phyloP scores from a whole-genome alignment of 2,888 invertebrate genomes.

The Ischnura elegans region DNA sequence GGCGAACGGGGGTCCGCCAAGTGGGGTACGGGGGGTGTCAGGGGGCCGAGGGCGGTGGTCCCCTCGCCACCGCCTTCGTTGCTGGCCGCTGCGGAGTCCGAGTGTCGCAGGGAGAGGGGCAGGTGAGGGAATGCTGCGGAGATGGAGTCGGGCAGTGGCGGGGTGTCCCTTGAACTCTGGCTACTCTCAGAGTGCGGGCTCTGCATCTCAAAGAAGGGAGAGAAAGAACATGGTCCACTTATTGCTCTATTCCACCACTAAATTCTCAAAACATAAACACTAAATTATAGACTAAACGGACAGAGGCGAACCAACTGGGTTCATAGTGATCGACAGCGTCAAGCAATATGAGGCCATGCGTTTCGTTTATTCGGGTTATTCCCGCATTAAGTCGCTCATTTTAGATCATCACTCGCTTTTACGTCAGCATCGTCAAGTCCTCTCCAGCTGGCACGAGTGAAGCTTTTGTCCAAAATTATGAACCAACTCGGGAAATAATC shows the following conservation, averaged over 20 bases:
- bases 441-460: no score
- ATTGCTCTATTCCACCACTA: background rate
- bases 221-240: conserved; percentile 19
- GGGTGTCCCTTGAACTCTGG: conserved; percentile 68
- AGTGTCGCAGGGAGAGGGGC: conserved; percentile 77
- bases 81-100: conserved; percentile 75
- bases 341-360: no score
- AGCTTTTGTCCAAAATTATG: no score
- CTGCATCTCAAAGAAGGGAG: conserved; percentile 58
- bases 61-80: conserved; percentile 77
- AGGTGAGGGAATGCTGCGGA: conserved; percentile 74
- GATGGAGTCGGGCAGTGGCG: conserved; percentile 71
- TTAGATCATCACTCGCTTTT: no score
- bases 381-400: no score
- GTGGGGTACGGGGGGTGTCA: conserved; percentile 76
- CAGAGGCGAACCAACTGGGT: no score
- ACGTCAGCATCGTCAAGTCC: no score
- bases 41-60: conserved; percentile 77
- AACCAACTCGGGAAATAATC: no score
- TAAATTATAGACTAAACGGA: no score
- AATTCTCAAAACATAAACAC: no score
- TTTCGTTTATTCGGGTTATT: no score
- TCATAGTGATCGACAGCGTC: no score
- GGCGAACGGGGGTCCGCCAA: conserved; percentile 76
- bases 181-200: conserved; percentile 78